Evolutionary conservation across 2,888 invertebrate species (phyloP), one percentile per base, ranked within the genome.

Genomic region (Drosophila diplacantha): DNA sequence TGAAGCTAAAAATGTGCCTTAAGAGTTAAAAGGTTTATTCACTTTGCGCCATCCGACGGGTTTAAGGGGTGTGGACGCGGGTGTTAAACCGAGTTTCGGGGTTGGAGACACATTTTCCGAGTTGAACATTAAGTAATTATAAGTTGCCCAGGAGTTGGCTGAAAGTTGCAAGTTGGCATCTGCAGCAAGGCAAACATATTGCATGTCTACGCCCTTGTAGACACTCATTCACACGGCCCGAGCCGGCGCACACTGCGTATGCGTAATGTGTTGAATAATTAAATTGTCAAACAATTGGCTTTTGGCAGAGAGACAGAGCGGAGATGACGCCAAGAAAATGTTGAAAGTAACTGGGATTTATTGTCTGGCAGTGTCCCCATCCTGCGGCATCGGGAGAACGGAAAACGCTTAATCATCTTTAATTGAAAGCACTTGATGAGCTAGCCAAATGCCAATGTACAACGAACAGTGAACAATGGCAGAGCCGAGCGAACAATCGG

Each of bases 11-110:
- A 57, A 34, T 44, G 38, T 60, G 62, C 57, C 63, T 59, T 76
- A 76, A 74, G 72, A 76, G 77, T 72, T 72, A 72, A 80, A 80
- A 80, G 72, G 81, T 74, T 78, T 81, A 77, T 75, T 79, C 72
- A 73, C 79, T 81, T 71, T 65, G 67, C 63, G 55, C 56, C 73
- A 35, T 31, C 58, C 43, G 39, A 16, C 55, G 54, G 34, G 11
- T 24, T 53, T 53, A 8, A 12, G 32, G 12, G 39, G 5, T 16
- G 16, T 64, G 52, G 50, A 55, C 34, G 52, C 24, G 38, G 58
- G 61, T 38, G 34, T 59, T 20, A 61, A 62, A 51, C 47, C 37
- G 44, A 66, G 58, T 53, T 63, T 31, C 22, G 38, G 31, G 29
- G 41, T 34, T 55, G 51, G 32, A 35, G 37, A 43, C 63, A 61